phyloP scores from a whole-genome alignment of 2,888 invertebrate genomes.

The Heteromurus nitidus region DNA sequence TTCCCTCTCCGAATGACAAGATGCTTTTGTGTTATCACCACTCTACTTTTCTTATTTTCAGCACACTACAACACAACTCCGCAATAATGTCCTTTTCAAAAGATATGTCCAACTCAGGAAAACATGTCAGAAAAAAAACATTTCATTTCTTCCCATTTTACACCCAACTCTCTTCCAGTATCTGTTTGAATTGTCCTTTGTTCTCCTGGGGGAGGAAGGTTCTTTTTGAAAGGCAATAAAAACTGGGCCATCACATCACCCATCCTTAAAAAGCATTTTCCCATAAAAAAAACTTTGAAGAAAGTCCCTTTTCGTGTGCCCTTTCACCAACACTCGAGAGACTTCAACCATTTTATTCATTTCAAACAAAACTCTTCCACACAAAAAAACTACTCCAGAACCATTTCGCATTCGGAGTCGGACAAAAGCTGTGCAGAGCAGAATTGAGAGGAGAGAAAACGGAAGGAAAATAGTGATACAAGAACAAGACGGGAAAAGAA shows the following conservation, averaged over 20 bases:
- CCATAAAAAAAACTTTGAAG: too few species aligned
- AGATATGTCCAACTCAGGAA: neutral
- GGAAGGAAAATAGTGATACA: neutral
- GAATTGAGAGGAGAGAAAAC: neutral
- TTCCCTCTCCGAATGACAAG: too few species aligned
- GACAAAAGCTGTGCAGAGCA: neutral
- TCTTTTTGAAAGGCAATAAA: neutral
- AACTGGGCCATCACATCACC: slow-evolving; percentile 3
- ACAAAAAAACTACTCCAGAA: neutral
- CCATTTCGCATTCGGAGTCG: too few species aligned
- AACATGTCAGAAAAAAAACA: neutral
- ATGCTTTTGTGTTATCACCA: too few species aligned
- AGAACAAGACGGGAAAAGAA: neutral
- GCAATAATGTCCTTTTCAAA: neutral
- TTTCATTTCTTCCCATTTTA: neutral
- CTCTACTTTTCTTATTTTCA: neutral
- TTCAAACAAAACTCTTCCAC: slow-evolving; percentile 40
- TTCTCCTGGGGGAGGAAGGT: neutral
- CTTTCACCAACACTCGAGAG: slow-evolving; percentile 8
- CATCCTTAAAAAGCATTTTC: neutral
- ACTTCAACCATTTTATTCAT: slow-evolving; percentile 49
- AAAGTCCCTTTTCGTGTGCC: slow-evolving; percentile 9
- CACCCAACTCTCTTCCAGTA: neutral
- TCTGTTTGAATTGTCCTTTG: neutral
- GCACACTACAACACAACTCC: neutral